These are phyloP conservation scores for Cistogaster globosa DNA, from an alignment of 2,888 invertebrate species.

Conservation along the genomic window DNA sequence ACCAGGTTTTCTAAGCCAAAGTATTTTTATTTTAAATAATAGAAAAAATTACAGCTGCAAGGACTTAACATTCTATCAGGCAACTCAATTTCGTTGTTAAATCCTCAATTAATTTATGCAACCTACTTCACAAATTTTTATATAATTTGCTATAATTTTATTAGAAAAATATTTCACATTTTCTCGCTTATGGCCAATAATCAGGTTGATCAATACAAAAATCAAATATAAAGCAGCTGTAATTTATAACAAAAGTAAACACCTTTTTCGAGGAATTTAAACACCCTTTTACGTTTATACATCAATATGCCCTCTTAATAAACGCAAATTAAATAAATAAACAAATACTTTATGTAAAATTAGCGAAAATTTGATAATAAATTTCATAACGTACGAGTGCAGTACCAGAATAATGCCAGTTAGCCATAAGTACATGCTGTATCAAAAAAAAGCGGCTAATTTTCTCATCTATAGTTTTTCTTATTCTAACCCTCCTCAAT, in stretches of 20 bases:
- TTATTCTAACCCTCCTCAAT: too few relatives aligned
- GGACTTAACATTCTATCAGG: constrained; percentile 16
- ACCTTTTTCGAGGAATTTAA: constrained; percentile 14
- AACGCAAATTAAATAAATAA: constrained; percentile 10
- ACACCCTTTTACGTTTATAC: background rate
- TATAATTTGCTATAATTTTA: constrained; percentile 49
- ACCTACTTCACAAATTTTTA: constrained; percentile 18
- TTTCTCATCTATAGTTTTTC: too few relatives aligned
- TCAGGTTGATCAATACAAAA: constrained; percentile 37
- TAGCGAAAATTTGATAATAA: constrained; percentile 2
- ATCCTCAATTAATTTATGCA: constrained; percentile 31
- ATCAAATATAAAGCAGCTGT: constrained; percentile 40
- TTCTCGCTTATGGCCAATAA: background rate
- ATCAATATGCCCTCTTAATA: constrained; percentile 44
- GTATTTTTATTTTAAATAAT: background rate
- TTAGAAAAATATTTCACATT: constrained; percentile 52
- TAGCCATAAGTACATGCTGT: too few relatives aligned
- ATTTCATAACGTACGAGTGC: background rate
- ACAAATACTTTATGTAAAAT: constrained; percentile 20
- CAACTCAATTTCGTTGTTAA: background rate
- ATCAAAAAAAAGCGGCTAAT: too few relatives aligned
- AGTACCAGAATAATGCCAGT: background rate
- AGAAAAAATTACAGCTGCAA: constrained; percentile 41
- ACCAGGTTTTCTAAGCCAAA: constrained; percentile 9
- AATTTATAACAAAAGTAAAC: constrained; percentile 16